These are phyloP conservation scores for Popillia japonica DNA, from an alignment of 1,140 invertebrate species.

Conservation along the genomic window DNA sequence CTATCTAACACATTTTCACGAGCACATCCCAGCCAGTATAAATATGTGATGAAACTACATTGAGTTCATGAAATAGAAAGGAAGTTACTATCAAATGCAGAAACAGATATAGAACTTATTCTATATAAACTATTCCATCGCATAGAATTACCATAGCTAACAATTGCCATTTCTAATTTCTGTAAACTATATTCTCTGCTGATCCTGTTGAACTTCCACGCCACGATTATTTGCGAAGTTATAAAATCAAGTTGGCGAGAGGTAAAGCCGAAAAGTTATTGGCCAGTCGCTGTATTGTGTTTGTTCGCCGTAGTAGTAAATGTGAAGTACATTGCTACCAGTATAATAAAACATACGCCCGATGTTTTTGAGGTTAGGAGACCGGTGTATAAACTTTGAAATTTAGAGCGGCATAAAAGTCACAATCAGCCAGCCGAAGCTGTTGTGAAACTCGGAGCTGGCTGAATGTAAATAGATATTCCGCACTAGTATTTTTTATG, in stretches of 20 bases:
- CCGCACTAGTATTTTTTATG: background rate
- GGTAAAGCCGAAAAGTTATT: conserved; percentile 12
- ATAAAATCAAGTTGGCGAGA: conserved; percentile 19
- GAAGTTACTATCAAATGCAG: background rate
- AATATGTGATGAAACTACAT: no score
- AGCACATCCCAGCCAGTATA: no score
- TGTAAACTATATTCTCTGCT: background rate
- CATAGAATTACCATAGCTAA: background rate
- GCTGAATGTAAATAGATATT: background rate
- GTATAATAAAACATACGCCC: conserved; percentile 26
- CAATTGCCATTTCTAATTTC: conserved; percentile 11
- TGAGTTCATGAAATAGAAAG: no score
- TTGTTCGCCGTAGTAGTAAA: conserved; percentile 3
- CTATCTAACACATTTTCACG: no score
- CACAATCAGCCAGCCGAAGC: conserved; percentile 22
- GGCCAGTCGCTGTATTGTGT: background rate
- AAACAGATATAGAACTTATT: background rate
- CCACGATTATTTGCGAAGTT: conserved; percentile 9
- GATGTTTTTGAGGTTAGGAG: conserved; percentile 29
- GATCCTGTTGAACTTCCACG: background rate
- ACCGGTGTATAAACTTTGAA: conserved; percentile 24
- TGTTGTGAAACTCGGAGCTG: conserved; percentile 4
- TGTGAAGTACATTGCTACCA: background rate
- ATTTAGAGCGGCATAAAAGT: conserved; percentile 24
- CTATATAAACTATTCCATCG: background rate